Evolutionary conservation across 1,140 invertebrate genomes (phyloP).

Genomic region (Lanistes nyassanus): DNA sequence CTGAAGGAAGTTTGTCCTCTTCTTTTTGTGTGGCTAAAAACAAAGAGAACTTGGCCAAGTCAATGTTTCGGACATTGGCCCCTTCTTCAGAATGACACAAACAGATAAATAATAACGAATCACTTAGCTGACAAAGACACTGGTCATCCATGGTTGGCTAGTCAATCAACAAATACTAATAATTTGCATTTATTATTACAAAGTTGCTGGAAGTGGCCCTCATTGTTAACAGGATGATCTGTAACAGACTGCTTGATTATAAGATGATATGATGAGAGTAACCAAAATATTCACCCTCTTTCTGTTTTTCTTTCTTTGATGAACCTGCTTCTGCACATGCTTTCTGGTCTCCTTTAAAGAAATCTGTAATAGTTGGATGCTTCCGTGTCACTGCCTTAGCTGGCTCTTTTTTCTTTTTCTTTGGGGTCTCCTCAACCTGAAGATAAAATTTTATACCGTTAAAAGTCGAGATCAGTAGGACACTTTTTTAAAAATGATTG

Average conservation of each 20-base stretch:
- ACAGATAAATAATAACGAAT: background rate
- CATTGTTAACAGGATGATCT: too few species aligned
- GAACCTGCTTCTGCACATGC: slow-evolving; percentile 19
- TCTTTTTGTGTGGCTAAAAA: background rate
- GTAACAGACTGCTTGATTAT: too few species aligned
- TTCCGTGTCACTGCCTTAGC: slow-evolving; percentile 23
- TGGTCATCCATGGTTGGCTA: background rate
- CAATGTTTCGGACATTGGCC: background rate
- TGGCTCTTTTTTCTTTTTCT: slow-evolving; percentile 34
- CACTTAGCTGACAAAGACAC: background rate
- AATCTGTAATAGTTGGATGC: slow-evolving; percentile 43
- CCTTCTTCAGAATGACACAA: background rate
- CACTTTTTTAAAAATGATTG: too few species aligned
- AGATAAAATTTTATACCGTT: background rate
- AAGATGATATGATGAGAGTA: too few species aligned
- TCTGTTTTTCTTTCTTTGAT: background rate
- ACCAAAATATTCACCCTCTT: background rate
- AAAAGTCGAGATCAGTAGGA: background rate
- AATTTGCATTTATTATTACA: too few species aligned
- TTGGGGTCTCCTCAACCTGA: slow-evolving; percentile 34
- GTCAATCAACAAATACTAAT: too few species aligned
- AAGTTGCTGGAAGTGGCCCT: too few species aligned
- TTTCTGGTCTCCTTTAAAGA: slow-evolving; percentile 31
- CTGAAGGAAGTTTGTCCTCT: background rate
- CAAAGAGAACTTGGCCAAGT: too few species aligned